A percentile compares a stretch with the other conserved stretches of the same genome.
These are phyloP conservation scores for Pocillopora damicornis DNA, from an alignment of 64 coral and sea anemone species.

Conservation along the genomic window DNA sequence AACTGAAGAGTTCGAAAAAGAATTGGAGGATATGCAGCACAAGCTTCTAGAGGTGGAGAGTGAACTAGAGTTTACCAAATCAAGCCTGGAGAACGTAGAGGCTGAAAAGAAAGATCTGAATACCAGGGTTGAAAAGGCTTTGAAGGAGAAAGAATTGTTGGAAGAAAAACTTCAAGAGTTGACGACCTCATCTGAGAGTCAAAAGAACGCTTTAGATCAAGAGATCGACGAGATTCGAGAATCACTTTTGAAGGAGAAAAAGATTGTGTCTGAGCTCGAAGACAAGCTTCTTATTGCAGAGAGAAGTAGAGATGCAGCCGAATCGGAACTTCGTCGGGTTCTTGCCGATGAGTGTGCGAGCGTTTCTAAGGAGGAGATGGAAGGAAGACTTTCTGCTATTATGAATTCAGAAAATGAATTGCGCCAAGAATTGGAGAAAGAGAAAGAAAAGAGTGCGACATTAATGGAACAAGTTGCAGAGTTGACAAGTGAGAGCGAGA, in stretches of 20 bases:
- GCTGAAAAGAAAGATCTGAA: conserved; percentile 25
- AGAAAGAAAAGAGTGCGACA: neutral
- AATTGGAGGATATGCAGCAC: neutral
- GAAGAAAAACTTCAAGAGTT: conserved; percentile 37
- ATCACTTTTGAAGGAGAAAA: conserved; percentile 30
- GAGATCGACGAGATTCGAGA: neutral
- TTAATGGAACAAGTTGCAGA: neutral
- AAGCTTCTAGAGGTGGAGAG: conserved; percentile 35
- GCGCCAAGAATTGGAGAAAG: neutral
- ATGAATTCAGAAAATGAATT: neutral
- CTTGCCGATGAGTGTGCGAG: neutral
- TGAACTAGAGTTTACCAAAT: conserved; percentile 15
- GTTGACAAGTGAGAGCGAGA: neutral
- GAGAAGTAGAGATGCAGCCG: neutral
- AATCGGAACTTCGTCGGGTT: conserved; percentile 8
- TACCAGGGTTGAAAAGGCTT: neutral
- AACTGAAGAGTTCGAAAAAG: neutral
- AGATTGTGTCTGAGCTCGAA: conserved; percentile 15
- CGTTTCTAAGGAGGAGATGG: neutral
- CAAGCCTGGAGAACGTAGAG: neutral
- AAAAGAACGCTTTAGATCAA: conserved; percentile 9
- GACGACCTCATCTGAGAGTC: neutral
- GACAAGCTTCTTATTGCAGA: neutral
- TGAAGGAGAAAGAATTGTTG: conserved; percentile 5
- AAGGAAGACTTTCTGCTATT: neutral